Base-by-base conservation (phyloP, 2,797 vertebrate genomes). In the Molossus molossus region DNA sequence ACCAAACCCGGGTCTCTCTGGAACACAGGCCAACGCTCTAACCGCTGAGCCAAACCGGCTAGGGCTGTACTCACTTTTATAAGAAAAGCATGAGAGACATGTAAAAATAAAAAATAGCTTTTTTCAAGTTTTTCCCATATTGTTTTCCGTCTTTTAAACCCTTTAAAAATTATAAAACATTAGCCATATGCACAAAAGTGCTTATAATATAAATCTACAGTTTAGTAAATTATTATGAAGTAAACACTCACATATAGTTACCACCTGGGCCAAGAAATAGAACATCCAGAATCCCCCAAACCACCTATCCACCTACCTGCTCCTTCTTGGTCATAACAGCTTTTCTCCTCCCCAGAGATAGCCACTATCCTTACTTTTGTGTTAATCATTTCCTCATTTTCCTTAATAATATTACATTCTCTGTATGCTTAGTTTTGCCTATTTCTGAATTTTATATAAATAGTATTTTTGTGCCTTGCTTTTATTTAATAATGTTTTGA, bases 371-470 rank as follows among this genome's bases (percentile, higher is more conserved):
- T 91, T n/a, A 85, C 62, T 85, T 77, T 53, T 65, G 25, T 85
- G 9, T 12, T 76, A 65, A 88, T 72, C 5, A 45, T 37, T 88
- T 85, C 79, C n/a, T 60, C 75, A 23, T 3, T 88, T 80, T 62
- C 67, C 75, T 33, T 91, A 81, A 77, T 2, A 81, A 37, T 58
- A 65, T 53, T 69, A 33, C 13, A 40, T 81, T 58, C n/a, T 76
- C 60, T 81, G 33, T 60, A 82, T 87, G 60, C 20, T 95, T 73
- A 45, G 45, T 69, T 91, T 87, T 94, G 33, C 10, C 45, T 82
- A 69, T 79, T 93, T 91, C 58, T 90, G 18, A 87, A 80, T 90
- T 90, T 70, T 57, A 90, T 57, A 53, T 90, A 96, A 92, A 87
- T 50, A 55, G 13, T 94, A 57, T 70, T 85, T 90, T 64, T 93